Evolutionary conservation across 1,140 invertebrate species (phyloP).

Genomic region (Heliconius congener): DNA sequence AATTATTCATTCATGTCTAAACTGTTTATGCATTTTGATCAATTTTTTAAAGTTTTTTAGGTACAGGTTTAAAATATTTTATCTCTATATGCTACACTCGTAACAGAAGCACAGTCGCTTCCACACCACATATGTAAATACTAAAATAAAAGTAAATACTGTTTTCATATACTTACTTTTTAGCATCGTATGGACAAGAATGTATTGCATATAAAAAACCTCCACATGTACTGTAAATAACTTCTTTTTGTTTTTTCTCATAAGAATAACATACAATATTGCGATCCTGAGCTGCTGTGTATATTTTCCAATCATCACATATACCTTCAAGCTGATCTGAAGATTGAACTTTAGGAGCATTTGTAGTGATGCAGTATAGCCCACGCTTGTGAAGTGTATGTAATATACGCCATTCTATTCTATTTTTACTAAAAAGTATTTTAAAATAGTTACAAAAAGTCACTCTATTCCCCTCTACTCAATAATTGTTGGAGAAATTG

Average conservation of each 20-base stretch:
- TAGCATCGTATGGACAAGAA: slow-evolving; percentile 87
- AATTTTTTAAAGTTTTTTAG: too few species aligned
- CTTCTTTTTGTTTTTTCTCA: slow-evolving; percentile 63
- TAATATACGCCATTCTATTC: slow-evolving; percentile 54
- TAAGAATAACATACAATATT: slow-evolving; percentile 83
- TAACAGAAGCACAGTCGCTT: too few species aligned
- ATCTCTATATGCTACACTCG: too few species aligned
- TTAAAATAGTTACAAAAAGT: not conserved
- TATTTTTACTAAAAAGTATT: slow-evolving; percentile 57
- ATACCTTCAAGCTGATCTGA: not conserved
- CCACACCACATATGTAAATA: not conserved
- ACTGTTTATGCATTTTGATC: too few species aligned
- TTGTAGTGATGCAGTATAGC: slow-evolving; percentile 53
- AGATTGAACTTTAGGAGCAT: slow-evolving; percentile 53
- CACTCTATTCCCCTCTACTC: too few species aligned
- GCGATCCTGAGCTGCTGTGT: slow-evolving; percentile 85
- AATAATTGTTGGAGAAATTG: too few species aligned
- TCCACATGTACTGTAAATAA: slow-evolving; percentile 84
- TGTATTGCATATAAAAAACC: slow-evolving; percentile 85
- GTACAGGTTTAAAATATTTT: too few species aligned
- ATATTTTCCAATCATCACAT: slow-evolving; percentile 66
- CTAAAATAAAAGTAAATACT: slow-evolving; percentile 18
- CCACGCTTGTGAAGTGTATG: slow-evolving; percentile 58
- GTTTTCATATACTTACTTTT: slow-evolving; percentile 70
- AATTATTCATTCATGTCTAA: too few species aligned